Conservation (phyloP, 2,888 invertebrate genomes). For the Galerucella nymphaeae region DNA sequence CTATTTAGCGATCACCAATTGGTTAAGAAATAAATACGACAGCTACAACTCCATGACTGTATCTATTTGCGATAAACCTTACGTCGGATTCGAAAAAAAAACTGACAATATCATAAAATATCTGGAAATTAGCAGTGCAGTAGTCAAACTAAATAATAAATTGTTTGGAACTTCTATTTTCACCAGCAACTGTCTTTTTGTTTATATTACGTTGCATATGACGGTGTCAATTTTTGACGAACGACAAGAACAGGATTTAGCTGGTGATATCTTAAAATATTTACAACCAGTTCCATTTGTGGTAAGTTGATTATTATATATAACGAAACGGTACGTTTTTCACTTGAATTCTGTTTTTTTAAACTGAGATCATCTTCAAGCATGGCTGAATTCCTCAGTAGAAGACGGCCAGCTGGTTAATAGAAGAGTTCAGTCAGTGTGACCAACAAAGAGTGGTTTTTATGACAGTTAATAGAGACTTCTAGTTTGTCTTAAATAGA, state of each 20-base stretch:
- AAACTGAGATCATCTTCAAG: too few species aligned
- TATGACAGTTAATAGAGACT: too few species aligned
- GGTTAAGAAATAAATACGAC: conserved; percentile 31
- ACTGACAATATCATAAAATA: conserved; percentile 1
- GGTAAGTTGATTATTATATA: background rate
- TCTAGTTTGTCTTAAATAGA: too few species aligned
- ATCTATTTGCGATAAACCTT: background rate
- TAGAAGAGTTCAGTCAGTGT: too few species aligned
- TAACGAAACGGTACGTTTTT: too few species aligned
- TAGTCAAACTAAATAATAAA: conserved; percentile 4
- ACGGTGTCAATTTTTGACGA: background rate
- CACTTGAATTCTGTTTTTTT: too few species aligned
- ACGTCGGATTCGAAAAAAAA: background rate
- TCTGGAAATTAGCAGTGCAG: background rate
- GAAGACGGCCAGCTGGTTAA: too few species aligned
- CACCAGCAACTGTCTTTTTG: conserved; percentile 5
- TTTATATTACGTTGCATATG: conserved; percentile 8
- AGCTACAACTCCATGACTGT: background rate
- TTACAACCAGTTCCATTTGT: conserved; percentile 3
- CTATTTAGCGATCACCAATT: conserved; percentile 22
- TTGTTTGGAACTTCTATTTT: conserved; percentile 10
- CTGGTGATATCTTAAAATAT: background rate
- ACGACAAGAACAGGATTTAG: background rate
- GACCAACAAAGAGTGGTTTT: too few species aligned
- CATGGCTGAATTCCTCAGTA: too few species aligned